Conservation (phyloP, 2,888 invertebrate genomes). For the Dione vanillae region DNA sequence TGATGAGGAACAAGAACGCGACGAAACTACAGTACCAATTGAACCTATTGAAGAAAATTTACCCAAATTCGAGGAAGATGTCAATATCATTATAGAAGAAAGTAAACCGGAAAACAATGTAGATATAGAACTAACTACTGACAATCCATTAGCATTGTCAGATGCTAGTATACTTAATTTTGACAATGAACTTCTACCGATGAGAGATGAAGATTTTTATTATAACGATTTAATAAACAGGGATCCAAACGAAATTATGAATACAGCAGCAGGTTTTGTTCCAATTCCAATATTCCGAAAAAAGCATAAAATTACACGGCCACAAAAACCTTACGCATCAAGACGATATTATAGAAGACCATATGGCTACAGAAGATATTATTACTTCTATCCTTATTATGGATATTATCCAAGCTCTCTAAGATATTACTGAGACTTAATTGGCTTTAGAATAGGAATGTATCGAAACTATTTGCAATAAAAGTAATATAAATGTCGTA, state of each 20-base stretch:
- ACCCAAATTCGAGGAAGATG: slow-evolving; percentile 47
- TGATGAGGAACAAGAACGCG: slow-evolving; percentile 55
- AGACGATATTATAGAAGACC: slow-evolving; percentile 64
- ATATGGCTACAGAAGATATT: slow-evolving; percentile 55
- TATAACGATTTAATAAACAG: slow-evolving; percentile 56
- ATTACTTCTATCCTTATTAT: slow-evolving; percentile 64
- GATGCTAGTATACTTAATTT: slow-evolving; percentile 34
- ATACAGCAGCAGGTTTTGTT: slow-evolving; percentile 70
- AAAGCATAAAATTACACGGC: slow-evolving; percentile 48
- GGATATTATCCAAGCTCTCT: slow-evolving; percentile 72
- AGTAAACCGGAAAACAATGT: slow-evolving; percentile 46
- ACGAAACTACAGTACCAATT: slow-evolving; percentile 48
- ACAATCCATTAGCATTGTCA: slow-evolving; percentile 28
- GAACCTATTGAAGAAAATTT: slow-evolving; percentile 45
- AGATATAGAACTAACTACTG: slow-evolving; percentile 38
- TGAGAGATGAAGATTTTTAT: slow-evolving; percentile 50
- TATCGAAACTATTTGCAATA: not conserved
- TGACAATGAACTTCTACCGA: slow-evolving; percentile 42
- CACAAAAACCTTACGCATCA: slow-evolving; percentile 59
- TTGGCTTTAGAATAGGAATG: not conserved
- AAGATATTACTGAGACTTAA: slow-evolving; percentile 62
- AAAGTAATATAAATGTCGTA: not conserved
- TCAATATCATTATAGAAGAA: slow-evolving; percentile 63
- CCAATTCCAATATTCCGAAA: slow-evolving; percentile 64
- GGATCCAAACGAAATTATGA: slow-evolving; percentile 71